phyloP scores from a whole-genome alignment of 2,888 invertebrate species.

The Drosophila mettleri region DNA sequence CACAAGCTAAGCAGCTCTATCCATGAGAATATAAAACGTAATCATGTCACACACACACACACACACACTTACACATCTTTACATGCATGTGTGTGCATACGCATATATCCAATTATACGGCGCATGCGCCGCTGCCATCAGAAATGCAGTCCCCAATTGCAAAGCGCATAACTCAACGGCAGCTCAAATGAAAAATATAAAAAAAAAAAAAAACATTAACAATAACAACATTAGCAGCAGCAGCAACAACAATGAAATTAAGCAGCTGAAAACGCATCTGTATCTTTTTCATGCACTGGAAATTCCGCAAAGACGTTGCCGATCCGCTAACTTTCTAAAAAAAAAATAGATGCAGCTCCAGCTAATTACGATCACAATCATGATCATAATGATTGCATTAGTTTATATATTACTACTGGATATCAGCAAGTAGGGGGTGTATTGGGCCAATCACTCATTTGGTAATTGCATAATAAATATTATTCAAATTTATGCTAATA shows the following conservation, averaged over 20 bases:
- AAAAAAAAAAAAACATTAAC: background rate
- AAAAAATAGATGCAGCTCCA: conserved; percentile 54
- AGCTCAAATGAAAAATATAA: conserved; percentile 64
- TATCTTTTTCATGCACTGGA: conserved; percentile 83
- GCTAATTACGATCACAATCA: conserved; percentile 64
- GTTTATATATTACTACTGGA: conserved; percentile 1
- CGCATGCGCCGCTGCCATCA: conserved; percentile 66
- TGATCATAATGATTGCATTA: conserved; percentile 61
- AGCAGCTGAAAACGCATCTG: conserved; percentile 76
- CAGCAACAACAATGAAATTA: conserved; percentile 48
- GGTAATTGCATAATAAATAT: background rate
- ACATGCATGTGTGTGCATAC: conserved; percentile 28
- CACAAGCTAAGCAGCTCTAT: conserved; percentile 11
- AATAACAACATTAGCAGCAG: conserved; percentile 15
- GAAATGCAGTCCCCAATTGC: conserved; percentile 69
- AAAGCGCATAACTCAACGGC: conserved; percentile 76
- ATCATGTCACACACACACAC: conserved; percentile 39
- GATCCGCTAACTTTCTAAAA: conserved; percentile 77
- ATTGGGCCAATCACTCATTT: background rate
- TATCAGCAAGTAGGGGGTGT: background rate
- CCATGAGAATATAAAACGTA: conserved; percentile 32
- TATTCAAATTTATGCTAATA: background rate
- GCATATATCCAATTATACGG: conserved; percentile 67
- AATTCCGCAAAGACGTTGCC: conserved; percentile 72
- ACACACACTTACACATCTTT: conserved; percentile 1